Percentiles rank a stretch among this genome's conserved stretches.
Conservation (phyloP, 1,140 invertebrate genomes). For the Ctenoplectra terminalis region DNA sequence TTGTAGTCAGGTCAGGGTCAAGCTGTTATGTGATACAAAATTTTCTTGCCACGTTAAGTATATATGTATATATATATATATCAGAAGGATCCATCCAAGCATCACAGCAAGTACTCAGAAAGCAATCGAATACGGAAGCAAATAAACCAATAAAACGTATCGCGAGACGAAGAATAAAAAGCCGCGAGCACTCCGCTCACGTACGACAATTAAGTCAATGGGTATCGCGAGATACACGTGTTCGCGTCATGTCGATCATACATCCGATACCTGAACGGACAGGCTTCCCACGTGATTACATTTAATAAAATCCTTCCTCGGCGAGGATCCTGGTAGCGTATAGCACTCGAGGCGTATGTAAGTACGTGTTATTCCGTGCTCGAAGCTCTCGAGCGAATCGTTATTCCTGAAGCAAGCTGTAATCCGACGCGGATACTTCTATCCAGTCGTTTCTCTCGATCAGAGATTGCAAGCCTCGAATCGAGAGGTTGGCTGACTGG, state of each 20-base stretch:
- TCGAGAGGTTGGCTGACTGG: not conserved
- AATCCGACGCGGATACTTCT: constrained; percentile 31
- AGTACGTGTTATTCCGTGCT: not conserved
- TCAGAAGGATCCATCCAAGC: not conserved
- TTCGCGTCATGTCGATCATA: constrained; percentile 12
- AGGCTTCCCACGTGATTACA: not conserved
- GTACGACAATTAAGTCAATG: not conserved
- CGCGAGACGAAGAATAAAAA: constrained; percentile 1
- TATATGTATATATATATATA: too few relatives aligned
- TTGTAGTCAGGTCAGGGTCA: too few relatives aligned
- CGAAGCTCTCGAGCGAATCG: constrained; percentile 12
- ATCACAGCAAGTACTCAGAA: not conserved
- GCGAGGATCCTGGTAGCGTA: not conserved
- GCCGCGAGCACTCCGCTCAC: not conserved
- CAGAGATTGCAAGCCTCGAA: constrained; percentile 20
- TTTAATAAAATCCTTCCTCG: not conserved
- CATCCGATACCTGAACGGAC: not conserved
- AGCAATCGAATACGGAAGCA: not conserved
- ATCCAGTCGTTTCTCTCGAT: constrained; percentile 16
- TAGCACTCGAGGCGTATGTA: not conserved
- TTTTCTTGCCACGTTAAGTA: too few relatives aligned
- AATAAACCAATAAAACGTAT: not conserved
- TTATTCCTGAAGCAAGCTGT: not conserved
- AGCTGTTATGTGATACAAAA: too few relatives aligned
- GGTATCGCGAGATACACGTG: not conserved